Evolutionary conservation across 2,888 invertebrate species (phyloP).

Genomic region (Anthoptus insignis): DNA sequence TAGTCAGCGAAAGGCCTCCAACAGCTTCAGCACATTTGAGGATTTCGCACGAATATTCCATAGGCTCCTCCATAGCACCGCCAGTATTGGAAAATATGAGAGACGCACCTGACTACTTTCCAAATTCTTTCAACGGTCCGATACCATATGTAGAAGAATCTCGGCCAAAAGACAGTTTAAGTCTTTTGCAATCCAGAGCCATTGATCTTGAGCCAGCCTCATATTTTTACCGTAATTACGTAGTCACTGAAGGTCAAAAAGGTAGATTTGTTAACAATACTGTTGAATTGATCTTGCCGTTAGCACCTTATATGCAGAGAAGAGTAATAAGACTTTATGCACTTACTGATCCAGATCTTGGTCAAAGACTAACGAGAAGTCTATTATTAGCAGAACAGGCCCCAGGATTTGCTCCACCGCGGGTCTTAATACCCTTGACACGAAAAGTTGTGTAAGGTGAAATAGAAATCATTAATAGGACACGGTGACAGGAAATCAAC

Average conservation of each 20-base stretch:
- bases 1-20: too few relatives aligned
- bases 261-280: conserved; percentile 51
- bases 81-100: conserved; percentile 92
- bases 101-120: conserved; percentile 97
- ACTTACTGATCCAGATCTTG: conserved; percentile 92
- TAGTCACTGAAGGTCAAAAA: conserved; percentile 47
- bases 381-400: conserved; percentile 30
- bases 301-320: conserved; percentile 88
- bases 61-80: too few relatives aligned
- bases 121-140: conserved; percentile 97
- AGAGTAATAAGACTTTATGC: conserved; percentile 92
- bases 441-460: neutral
- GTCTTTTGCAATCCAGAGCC: conserved; percentile 57
- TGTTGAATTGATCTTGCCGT: conserved; percentile 40
- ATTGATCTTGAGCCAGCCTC: conserved; percentile 87
- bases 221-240: conserved; percentile 89
- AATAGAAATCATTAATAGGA: neutral
- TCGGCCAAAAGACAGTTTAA: conserved; percentile 55
- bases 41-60: too few relatives aligned
- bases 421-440: conserved; percentile 11
- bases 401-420: conserved; percentile 27
- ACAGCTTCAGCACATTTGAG: too few relatives aligned
- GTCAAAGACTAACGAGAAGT: conserved; percentile 66
- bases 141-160: conserved; percentile 85
- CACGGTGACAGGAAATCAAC: neutral